A percentile compares a stretch with the other conserved stretches of the same genome.
Conservation (phyloP, 2,113 vertebrate species). For the Turnix velox region DNA sequence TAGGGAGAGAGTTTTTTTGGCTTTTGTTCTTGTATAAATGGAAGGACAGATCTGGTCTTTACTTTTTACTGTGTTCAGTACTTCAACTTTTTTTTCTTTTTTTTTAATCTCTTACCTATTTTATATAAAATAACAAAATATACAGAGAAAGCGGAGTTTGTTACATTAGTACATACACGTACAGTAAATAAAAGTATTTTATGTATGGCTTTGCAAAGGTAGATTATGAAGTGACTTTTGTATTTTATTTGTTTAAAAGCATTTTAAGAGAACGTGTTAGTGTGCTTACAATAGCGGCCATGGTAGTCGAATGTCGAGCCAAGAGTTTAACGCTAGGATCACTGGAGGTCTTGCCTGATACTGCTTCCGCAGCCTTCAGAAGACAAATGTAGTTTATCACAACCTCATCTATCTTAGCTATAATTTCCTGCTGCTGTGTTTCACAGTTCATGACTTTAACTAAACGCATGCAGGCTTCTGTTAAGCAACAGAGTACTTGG, state of each 20-base stretch:
- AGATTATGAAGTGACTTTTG: conserved; percentile 82
- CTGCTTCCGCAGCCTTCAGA: conserved; percentile 84
- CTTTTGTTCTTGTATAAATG: conserved; percentile 62
- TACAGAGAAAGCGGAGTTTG: conserved; percentile 83
- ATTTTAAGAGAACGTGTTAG: conserved; percentile 92
- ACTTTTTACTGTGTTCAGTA: conserved; percentile 64
- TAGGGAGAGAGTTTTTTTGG: conserved; percentile 15
- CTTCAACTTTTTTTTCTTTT: conserved; percentile 79
- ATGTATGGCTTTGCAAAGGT: conserved; percentile 98
- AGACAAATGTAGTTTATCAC: conserved; percentile 89
- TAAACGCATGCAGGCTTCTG: conserved; percentile 92
- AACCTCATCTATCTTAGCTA: conserved; percentile 85
- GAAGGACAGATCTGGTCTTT: conserved; percentile 61
- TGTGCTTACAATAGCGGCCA: conserved; percentile 90
- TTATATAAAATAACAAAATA: conserved; percentile 96
- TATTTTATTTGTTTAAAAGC: conserved; percentile 87
- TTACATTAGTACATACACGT: conserved; percentile 88
- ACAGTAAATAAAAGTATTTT: conserved; percentile 78
- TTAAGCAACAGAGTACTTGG: conserved; percentile 91
- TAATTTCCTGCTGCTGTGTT: conserved; percentile 80
- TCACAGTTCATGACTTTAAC: conserved; percentile 85
- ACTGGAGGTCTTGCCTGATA: conserved; percentile 76
- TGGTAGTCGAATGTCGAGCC: conserved; percentile 86
- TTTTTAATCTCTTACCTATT: conserved; percentile 70
- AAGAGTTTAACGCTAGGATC: conserved; percentile 87